Percentiles rank a stretch among this genome's conserved stretches.
These are phyloP conservation scores for Chaetodon trifasciatus DNA, from an alignment of 2,797 vertebrate species.

Conservation along the genomic window DNA sequence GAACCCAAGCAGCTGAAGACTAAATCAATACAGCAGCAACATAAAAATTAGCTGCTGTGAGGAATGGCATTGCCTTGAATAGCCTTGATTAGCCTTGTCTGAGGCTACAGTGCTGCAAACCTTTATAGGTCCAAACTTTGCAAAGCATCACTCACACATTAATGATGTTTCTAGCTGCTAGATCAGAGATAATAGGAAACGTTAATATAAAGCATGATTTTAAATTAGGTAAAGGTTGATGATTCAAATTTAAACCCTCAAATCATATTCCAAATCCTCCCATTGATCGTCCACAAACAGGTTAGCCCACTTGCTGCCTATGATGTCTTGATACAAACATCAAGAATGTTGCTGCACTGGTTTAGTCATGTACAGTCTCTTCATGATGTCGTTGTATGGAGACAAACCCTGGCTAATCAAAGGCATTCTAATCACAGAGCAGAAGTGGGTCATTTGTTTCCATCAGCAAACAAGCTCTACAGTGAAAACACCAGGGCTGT, in stretches of 20 bases:
- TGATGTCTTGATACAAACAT: not conserved
- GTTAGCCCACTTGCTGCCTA: too few species aligned
- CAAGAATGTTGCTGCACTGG: not conserved
- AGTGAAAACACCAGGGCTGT: constrained; percentile 1
- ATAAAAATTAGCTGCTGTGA: constrained; percentile 41
- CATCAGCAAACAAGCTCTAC: not conserved
- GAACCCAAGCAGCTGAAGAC: constrained; percentile 17
- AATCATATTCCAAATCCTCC: not conserved
- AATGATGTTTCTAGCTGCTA: not conserved
- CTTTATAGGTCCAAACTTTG: not conserved
- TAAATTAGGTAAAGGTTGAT: not conserved
- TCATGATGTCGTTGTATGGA: not conserved
- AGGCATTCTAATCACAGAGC: constrained; percentile 18
- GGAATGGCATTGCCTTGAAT: not conserved
- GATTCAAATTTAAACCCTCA: not conserved
- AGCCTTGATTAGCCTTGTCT: constrained; percentile 10
- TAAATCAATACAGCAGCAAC: constrained; percentile 44
- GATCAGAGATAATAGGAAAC: too few species aligned
- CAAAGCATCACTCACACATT: constrained; percentile 3
- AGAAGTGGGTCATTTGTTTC: constrained; percentile 30
- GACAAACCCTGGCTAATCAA: constrained; percentile 2
- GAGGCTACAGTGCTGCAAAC: constrained; percentile 4
- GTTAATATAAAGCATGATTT: not conserved
- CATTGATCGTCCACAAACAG: not conserved
- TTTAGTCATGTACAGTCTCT: not conserved